phyloP scores from a whole-genome alignment of 2,797 vertebrate genomes.

The Sebastolobus altivelis region DNA sequence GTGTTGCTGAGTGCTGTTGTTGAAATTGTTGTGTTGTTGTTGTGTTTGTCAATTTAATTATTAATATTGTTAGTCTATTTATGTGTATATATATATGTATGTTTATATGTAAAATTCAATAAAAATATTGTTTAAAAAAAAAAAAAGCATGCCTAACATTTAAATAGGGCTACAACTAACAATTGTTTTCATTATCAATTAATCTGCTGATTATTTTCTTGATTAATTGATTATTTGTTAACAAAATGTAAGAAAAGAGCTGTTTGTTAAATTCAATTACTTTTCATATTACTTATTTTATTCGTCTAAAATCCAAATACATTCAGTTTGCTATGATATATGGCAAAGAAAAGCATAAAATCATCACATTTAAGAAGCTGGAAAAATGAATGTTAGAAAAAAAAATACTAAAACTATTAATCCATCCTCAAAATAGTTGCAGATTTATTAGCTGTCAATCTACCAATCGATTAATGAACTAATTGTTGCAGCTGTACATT shows the following conservation, averaged over 20 bases:
- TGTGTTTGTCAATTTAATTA: no score
- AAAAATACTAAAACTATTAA: background rate
- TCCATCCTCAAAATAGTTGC: background rate
- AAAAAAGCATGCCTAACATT: no score
- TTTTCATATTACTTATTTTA: background rate
- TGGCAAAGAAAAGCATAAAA: background rate
- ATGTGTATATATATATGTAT: no score
- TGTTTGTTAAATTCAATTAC: no score
- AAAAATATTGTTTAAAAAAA: no score
- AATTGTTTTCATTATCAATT: background rate
- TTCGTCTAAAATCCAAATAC: background rate
- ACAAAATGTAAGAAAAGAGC: background rate
- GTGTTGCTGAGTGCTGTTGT: no score
- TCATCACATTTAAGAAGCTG: background rate
- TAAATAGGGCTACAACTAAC: background rate
- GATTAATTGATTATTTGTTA: background rate
- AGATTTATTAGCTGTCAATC: background rate
- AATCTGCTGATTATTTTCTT: no score
- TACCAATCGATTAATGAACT: background rate
- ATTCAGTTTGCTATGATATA: background rate
- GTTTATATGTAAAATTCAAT: no score
- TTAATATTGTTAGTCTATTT: no score
- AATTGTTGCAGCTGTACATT: background rate
- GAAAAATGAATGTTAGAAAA: background rate
- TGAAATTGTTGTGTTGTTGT: no score